Evolutionary conservation across 2,113 vertebrate genomes (phyloP), one percentile per base, ranked within the genome.

Genomic region (Oryzias curvinotus): DNA sequence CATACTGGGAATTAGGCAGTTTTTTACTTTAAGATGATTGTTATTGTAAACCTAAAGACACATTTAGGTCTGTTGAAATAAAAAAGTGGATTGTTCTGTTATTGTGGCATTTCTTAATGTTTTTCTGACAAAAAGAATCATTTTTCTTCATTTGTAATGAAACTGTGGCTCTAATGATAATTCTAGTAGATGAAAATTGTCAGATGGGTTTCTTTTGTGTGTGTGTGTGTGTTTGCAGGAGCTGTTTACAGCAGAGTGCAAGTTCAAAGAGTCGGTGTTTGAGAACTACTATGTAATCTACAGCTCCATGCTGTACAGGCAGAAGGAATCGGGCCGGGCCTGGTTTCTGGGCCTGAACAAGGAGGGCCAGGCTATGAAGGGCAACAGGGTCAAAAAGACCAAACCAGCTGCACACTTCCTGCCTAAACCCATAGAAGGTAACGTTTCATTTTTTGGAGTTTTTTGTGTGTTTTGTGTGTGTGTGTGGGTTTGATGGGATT

Each of bases 201-300:
- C 10, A 36, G 2, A 36, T 12, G 36, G 1, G 0, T 41, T 25
- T 15, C 54, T 1, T 55, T 25, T 62, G 36, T 67, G 3, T 73
- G 21, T 76, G 0, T 65, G 2, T 53, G 12, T 46, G 21, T 71
- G 26, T 69, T 70, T 21, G 63, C 88, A 98, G 97, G 97, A 98
- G 92, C 94, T 97, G 93, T 98, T 98, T 91, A 98, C 97, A 54
- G 93, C 95, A 1, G 97, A 98, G 90, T 98, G 97, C 91, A 98
- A 98, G 91, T 98, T 98, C 88, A 98, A 98, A 90, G 97, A 98
- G 89, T 98, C 97, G 6, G 97, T 98, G 89, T 98, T 97, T 76
- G 97, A 98, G 92, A 98, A 98, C 89, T 98, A 98, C 91, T 98
- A 98, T 73, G 96, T 98, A 88, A 97, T 98, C 92, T 98, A 98